Percentiles rank a stretch among this genome's conserved stretches.
phyloP scores from a whole-genome alignment of 2,888 invertebrate genomes.

The Heteromyza rotundicornis region DNA sequence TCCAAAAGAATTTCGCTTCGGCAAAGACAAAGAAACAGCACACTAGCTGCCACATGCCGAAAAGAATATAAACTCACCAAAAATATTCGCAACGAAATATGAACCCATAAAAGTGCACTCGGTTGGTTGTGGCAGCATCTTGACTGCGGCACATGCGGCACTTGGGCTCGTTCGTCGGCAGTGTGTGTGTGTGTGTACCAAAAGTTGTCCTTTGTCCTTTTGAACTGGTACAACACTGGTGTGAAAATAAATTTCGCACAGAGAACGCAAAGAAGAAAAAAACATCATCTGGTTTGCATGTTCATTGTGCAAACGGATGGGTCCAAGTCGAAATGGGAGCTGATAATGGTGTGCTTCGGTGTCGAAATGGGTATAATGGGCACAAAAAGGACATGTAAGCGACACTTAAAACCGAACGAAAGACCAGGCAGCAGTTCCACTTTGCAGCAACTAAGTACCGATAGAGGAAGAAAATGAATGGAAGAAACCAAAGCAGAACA shows the following conservation, averaged over 20 bases:
- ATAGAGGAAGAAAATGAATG: neutral
- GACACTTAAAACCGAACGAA: neutral
- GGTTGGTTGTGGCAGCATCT: conserved; percentile 27
- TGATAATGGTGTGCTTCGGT: neutral
- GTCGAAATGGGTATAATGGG: neutral
- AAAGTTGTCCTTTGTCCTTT: conserved; percentile 44
- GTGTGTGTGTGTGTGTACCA: conserved; percentile 39
- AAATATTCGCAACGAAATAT: conserved; percentile 56
- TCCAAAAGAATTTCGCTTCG: conserved; percentile 37
- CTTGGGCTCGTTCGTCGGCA: neutral
- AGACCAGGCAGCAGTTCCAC: too few species aligned
- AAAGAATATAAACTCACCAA: conserved; percentile 40
- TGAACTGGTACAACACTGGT: conserved; percentile 31
- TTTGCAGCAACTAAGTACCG: neutral
- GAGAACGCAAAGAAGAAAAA: conserved; percentile 33
- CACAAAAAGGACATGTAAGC: neutral
- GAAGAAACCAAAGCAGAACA: neutral
- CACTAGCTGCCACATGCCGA: conserved; percentile 1
- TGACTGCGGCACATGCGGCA: neutral
- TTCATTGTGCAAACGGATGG: conserved; percentile 14
- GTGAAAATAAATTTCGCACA: conserved; percentile 55
- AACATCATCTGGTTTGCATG: conserved; percentile 43
- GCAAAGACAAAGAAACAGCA: conserved; percentile 19
- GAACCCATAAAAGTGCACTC: conserved; percentile 54
- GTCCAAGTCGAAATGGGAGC: neutral